phyloP scores from a whole-genome alignment of 2,797 vertebrate species.

The Nasua narica region DNA sequence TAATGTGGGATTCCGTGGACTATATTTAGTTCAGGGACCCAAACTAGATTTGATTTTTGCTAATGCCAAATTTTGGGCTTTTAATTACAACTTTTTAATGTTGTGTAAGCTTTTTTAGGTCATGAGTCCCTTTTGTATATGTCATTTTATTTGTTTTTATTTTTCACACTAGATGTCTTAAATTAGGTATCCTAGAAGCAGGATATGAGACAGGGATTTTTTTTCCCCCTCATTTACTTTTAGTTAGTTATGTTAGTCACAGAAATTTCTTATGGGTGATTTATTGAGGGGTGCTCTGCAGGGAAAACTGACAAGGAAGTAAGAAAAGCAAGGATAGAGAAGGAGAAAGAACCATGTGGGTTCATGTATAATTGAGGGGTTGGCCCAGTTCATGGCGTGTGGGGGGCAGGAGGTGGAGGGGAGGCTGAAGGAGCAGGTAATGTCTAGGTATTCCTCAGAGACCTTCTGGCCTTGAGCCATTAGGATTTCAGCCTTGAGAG shows the following conservation, averaged over 20 bases:
- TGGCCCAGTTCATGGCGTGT: not conserved
- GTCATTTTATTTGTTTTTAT: not conserved
- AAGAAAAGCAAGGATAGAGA: not conserved
- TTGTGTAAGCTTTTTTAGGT: not conserved
- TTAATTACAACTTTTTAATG: not conserved
- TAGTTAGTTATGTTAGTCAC: not conserved
- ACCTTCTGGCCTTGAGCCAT: not conserved
- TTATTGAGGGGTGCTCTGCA: not conserved
- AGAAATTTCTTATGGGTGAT: not conserved
- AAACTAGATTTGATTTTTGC: conserved; percentile 8
- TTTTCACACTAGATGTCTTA: not conserved
- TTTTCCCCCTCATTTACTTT: no score
- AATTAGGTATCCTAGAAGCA: not conserved
- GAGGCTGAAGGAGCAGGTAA: no score
- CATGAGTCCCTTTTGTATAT: not conserved
- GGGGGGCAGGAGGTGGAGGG: accelerated
- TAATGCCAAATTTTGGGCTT: not conserved
- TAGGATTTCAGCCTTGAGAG: not conserved
- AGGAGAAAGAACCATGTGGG: not conserved
- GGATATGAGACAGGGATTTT: not conserved
- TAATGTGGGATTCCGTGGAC: not conserved
- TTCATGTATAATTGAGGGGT: not conserved
- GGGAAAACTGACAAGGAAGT: not conserved
- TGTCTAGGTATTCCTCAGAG: not conserved
- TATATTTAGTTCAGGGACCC: not conserved